Conservation (phyloP, 2,797 vertebrate species). For the Pagetopsis macropterus region DNA sequence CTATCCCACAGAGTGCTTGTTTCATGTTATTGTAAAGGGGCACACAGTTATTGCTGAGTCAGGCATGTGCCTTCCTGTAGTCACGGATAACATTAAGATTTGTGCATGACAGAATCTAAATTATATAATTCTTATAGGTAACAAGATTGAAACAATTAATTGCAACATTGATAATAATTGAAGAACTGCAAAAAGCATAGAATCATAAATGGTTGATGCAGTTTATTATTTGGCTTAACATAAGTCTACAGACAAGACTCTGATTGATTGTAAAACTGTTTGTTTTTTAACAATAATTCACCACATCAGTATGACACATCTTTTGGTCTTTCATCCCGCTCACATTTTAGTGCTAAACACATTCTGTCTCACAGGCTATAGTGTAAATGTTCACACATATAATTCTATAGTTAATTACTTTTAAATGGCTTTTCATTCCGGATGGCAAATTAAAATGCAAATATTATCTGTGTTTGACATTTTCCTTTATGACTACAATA, state of each 20-base stretch:
- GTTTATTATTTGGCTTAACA: neutral
- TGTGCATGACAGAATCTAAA: neutral
- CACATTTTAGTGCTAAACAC: neutral
- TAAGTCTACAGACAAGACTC: neutral
- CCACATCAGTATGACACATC: neutral
- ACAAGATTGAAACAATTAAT: neutral
- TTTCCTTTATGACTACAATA: slow-evolving; percentile 33
- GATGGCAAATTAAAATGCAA: slow-evolving; percentile 21
- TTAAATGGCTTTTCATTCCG: slow-evolving; percentile 14
- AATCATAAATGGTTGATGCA: neutral
- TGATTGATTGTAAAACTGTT: neutral
- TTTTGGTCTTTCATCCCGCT: neutral
- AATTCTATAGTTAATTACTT: neutral
- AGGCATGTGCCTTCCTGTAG: neutral
- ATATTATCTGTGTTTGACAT: slow-evolving; percentile 28
- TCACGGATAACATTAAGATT: neutral
- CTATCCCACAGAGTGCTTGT: slow-evolving; percentile 1
- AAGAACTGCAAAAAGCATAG: neutral
- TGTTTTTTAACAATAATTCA: neutral
- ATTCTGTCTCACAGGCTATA: neutral
- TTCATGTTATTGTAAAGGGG: neutral
- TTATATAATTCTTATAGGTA: neutral
- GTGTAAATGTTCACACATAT: neutral
- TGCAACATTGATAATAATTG: neutral
- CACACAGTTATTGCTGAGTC: neutral